Evolutionary conservation across 1,140 invertebrate species (phyloP), one percentile per base, ranked within the genome.

Genomic region (Drosophila arizonae): DNA sequence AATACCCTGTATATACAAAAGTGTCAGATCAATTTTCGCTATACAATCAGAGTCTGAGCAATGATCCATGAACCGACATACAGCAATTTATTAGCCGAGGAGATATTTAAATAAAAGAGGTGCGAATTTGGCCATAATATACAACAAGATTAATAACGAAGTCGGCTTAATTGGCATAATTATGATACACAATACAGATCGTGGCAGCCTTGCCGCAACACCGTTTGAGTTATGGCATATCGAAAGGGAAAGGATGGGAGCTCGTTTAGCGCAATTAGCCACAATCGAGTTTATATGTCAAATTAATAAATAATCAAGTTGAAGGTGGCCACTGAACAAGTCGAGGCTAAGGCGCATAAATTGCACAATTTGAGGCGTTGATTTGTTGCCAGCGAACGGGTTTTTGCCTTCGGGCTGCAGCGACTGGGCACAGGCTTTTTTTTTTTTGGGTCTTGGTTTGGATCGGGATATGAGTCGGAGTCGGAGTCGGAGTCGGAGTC

Each of bases 261-360:
- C 75, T 85, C 88, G 87, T 90, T 90, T 85, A 90, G 70, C 67
- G 80, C 80, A 90, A 90, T 90, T 90, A 90, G 88, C 76, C 80
- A 90, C 80, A 90, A 90, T 90, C 80, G 88, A 87, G 78, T 85
- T 81, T 79, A 86, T 86, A 81, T 86, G 81, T 86, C 81, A 86
- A 86, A 86, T 86, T 86, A 86, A 86, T 86, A 86, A 86, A 86
- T 81, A 80, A 84, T 84, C 79, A 79, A 84, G 79, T 76, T 73
- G 68, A 72, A 73, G 72, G 65, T 76, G 81, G 80, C 76, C 81
- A 74, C 36, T 54, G 58, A 69, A 55, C 72, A 56, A 73, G 70
- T 63, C 77, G 70, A 79, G 81, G 81, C 71, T 74, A 71, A 77
- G 63, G 66, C 65, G 73, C 81, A 84, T 84, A 84, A 80, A 84